A percentile compares a stretch with the other conserved stretches of the same genome.
Evolutionary conservation across 2,797 vertebrate genomes (phyloP).

Genomic region (Xiphorhynchus erythropygius): DNA sequence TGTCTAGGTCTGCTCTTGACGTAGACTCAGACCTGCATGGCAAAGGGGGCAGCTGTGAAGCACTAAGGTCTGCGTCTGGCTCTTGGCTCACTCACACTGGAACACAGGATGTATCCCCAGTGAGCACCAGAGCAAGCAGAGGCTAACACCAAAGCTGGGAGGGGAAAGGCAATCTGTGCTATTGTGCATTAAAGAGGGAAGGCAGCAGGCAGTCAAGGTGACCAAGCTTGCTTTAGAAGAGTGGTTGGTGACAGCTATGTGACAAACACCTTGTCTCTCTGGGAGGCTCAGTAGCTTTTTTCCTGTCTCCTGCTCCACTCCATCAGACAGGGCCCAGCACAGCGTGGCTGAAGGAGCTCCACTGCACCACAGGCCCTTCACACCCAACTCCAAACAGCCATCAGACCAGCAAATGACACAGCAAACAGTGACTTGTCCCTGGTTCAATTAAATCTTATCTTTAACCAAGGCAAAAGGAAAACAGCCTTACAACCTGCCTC

Average conservation of each 20-base stretch:
- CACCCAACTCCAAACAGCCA: not conserved
- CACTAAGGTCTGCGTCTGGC: not conserved
- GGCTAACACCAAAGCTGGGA: not conserved
- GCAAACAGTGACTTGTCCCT: not conserved
- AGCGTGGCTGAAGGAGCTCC: not conserved
- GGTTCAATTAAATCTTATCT: not conserved
- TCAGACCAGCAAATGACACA: not conserved
- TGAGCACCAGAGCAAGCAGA: not conserved
- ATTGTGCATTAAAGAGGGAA: not conserved
- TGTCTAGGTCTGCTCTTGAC: not conserved
- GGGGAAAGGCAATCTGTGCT: not conserved
- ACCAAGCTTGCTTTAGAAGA: not conserved
- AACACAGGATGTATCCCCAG: not conserved
- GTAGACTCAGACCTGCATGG: fast-evolving
- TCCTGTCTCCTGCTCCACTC: not conserved
- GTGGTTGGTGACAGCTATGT: not conserved
- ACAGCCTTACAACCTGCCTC: not conserved
- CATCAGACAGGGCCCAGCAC: not conserved
- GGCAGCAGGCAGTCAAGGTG: not conserved
- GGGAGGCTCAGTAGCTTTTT: not conserved
- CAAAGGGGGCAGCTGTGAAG: not conserved
- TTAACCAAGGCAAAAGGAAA: not conserved
- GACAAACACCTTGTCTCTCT: not conserved
- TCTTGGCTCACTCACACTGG: not conserved
- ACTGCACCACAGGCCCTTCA: not conserved